These are phyloP conservation scores for Mormyrus iriodes DNA, from an alignment of 2,113 vertebrate species.

Conservation along the genomic window DNA sequence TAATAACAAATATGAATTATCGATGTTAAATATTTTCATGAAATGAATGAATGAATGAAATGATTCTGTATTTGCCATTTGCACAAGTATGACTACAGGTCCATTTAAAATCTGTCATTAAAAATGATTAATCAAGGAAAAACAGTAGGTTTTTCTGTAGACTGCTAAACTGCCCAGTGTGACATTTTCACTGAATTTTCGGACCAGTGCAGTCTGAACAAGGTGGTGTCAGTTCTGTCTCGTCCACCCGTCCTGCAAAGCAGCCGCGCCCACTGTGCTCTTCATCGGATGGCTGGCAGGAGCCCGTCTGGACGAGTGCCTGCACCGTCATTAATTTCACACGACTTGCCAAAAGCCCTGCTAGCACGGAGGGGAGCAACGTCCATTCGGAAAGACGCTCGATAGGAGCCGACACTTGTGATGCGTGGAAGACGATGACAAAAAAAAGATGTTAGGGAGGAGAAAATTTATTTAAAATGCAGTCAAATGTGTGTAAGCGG, in stretches of 20 bases:
- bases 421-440: neutral
- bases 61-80: neutral
- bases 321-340: constrained; percentile 13
- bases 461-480: neutral
- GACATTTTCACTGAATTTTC: neutral
- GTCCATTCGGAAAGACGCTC: neutral
- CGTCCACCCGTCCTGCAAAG: neutral
- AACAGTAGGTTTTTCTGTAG: neutral
- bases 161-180: neutral
- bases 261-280: neutral
- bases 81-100: neutral
- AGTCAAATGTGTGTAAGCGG: neutral
- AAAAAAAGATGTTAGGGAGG: neutral
- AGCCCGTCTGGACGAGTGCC: neutral
- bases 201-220: neutral
- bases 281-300: neutral
- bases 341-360: neutral
- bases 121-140: neutral
- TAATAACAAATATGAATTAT: neutral
- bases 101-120: neutral
- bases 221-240: neutral
- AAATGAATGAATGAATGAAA: neutral
- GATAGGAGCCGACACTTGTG: neutral
- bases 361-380: neutral
- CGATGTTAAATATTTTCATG: neutral